Evolutionary conservation across 2,113 vertebrate genomes (phyloP).

Genomic region (Daphoenositta chrysoptera): DNA sequence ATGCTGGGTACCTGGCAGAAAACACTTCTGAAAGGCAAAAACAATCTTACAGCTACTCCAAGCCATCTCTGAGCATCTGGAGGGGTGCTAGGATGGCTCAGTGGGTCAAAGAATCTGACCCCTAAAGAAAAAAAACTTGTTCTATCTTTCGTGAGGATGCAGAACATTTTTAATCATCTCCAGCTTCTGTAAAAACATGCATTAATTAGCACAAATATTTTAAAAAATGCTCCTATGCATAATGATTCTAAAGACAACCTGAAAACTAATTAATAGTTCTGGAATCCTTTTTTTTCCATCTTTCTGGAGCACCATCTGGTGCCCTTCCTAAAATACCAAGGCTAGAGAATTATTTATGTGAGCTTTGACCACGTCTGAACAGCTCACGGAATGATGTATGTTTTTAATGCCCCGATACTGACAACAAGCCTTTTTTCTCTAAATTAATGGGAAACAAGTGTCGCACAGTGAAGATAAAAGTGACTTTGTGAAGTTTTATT

Average conservation of each 20-base stretch:
- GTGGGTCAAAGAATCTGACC: neutral
- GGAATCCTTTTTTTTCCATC: neutral
- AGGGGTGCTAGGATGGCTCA: neutral
- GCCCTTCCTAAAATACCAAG: conserved; percentile 24
- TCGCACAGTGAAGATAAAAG: neutral
- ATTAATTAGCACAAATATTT: neutral
- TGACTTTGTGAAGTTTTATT: conserved; percentile 42
- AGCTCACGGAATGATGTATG: conserved; percentile 31
- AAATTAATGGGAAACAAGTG: conserved; percentile 54
- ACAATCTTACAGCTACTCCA: neutral
- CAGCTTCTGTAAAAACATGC: neutral
- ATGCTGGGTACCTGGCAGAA: neutral
- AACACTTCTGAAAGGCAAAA: neutral
- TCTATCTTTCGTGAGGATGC: neutral
- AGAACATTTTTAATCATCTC: neutral
- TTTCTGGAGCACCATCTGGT: conserved; percentile 36
- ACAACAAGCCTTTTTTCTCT: conserved; percentile 36
- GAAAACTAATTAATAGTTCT: conserved; percentile 14
- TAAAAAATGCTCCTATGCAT: neutral
- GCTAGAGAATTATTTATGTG: conserved; percentile 46
- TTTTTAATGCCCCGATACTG: conserved; percentile 29
- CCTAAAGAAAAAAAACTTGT: neutral
- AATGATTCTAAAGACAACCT: neutral
- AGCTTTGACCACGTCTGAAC: conserved; percentile 31
- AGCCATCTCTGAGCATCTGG: neutral